phyloP scores from a whole-genome alignment of 2,888 invertebrate genomes.

The Xestobium rufovillosum region DNA sequence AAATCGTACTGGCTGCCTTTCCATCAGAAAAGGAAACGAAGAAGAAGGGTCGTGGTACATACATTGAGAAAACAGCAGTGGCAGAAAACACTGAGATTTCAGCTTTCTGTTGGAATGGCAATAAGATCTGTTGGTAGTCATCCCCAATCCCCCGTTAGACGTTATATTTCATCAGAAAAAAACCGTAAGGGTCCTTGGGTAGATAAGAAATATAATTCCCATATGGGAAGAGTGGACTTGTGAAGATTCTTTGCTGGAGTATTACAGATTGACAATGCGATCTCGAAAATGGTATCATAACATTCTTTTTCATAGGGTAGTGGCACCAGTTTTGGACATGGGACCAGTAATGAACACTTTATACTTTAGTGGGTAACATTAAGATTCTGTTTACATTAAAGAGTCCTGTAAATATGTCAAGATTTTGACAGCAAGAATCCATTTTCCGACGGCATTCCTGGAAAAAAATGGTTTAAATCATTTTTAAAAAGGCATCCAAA shows the following conservation, averaged over 20 bases:
- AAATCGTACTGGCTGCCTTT: too few relatives aligned
- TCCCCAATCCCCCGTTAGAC: too few relatives aligned
- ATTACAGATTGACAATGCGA: neutral
- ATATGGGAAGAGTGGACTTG: too few relatives aligned
- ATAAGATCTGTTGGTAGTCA: too few relatives aligned
- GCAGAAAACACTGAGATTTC: too few relatives aligned
- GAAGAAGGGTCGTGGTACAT: too few relatives aligned
- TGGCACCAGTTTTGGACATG: slow-evolving; percentile 1
- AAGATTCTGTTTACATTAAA: slow-evolving; percentile 1
- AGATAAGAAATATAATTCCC: neutral
- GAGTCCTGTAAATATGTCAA: too few relatives aligned
- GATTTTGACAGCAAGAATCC: neutral
- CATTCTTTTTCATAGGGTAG: slow-evolving; percentile 2
- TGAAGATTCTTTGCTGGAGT: neutral
- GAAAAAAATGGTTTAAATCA: neutral
- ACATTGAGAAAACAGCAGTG: too few relatives aligned
- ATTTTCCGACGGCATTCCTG: neutral
- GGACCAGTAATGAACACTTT: neutral
- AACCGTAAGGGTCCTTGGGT: too few relatives aligned
- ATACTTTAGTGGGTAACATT: neutral
- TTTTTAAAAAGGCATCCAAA: neutral
- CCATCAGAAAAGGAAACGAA: too few relatives aligned
- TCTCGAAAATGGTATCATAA: neutral
- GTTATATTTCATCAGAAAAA: too few relatives aligned
- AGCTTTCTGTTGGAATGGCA: too few relatives aligned